Percentiles rank a stretch among this genome's conserved stretches.
Evolutionary conservation across 2,797 vertebrate genomes (phyloP).

Genomic region (Sparus aurata): DNA sequence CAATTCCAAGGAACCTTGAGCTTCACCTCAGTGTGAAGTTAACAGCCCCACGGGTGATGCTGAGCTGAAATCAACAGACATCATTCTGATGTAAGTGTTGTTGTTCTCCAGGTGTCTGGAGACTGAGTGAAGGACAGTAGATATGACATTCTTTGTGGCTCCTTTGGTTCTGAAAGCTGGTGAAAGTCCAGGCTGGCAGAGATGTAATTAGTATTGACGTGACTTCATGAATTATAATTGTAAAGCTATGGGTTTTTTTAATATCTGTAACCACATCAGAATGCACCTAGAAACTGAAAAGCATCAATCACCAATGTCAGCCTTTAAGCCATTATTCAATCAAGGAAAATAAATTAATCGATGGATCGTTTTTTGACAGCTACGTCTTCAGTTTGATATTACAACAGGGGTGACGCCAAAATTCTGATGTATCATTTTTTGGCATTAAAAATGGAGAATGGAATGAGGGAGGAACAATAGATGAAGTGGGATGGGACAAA

Average conservation of each 20-base stretch:
- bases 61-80: no score
- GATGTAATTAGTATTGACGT: neutral
- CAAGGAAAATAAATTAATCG: neutral
- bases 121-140: no score
- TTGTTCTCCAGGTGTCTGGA: no score
- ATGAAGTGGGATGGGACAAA: neutral
- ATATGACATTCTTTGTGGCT: no score
- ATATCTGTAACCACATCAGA: neutral
- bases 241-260: neutral
- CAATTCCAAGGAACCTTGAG: no score
- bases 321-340: neutral
- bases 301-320: neutral
- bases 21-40: no score
- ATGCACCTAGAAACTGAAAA: neutral
- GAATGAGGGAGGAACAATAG: neutral
- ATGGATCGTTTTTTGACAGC: constrained; percentile 3
- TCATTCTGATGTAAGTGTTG: no score
- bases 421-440: neutral
- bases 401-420: neutral
- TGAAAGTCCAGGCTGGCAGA: no score
- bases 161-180: no score
- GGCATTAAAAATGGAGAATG: neutral
- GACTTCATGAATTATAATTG: constrained; percentile 7
- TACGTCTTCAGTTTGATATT: neutral
- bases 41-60: no score